phyloP scores from a whole-genome alignment of 2,113 vertebrate species.

The Odocoileus hemionus region DNA sequence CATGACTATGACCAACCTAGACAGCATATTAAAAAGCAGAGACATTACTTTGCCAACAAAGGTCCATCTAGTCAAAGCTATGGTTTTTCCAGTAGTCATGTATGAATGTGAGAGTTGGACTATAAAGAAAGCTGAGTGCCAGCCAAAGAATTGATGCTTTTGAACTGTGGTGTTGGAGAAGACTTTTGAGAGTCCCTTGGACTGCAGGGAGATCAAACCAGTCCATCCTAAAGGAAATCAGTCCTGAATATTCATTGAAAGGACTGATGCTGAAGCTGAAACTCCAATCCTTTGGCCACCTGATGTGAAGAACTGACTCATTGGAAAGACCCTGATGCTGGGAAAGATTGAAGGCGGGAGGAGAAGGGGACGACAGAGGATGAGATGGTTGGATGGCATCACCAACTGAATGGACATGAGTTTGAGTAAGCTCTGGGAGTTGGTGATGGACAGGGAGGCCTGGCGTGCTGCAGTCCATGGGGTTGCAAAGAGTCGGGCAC shows the following conservation, averaged over 20 bases:
- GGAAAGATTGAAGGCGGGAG: neutral
- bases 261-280: neutral
- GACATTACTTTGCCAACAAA: neutral
- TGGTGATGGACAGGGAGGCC: neutral
- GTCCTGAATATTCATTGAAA: neutral
- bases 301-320: neutral
- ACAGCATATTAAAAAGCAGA: neutral
- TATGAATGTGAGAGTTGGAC: neutral
- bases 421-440: neutral
- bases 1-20: neutral
- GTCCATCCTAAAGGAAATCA: neutral
- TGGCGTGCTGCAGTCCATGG: neutral
- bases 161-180: neutral
- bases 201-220: neutral
- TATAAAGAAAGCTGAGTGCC: accelerated
- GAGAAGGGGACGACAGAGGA: neutral
- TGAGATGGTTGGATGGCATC: neutral
- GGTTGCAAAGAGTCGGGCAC: neutral
- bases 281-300: neutral
- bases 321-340: neutral
- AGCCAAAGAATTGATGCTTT: accelerated
- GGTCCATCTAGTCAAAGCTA: neutral
- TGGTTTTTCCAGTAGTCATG: neutral
- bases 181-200: neutral
- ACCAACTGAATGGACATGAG: neutral